Percentiles rank a stretch among this genome's conserved stretches.
phyloP scores from a whole-genome alignment of 2,797 vertebrate species.

The Mus spretus region DNA sequence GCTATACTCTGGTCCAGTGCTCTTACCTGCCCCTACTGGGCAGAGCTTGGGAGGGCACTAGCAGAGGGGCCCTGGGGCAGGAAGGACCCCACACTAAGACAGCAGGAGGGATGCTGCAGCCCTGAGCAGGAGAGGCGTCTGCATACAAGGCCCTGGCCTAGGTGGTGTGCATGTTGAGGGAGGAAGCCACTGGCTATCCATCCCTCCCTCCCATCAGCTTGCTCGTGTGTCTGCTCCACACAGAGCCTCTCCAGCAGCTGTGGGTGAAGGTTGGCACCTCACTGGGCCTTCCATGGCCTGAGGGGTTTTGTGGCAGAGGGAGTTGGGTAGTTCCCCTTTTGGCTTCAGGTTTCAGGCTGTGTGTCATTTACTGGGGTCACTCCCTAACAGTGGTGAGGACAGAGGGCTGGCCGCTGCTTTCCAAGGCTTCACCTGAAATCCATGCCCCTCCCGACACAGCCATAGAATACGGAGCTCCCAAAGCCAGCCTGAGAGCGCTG shows the following conservation, averaged over 20 bases:
- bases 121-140: background rate
- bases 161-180: background rate
- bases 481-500: conserved; percentile 23
- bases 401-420: background rate
- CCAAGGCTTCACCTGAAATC: conserved; percentile 1
- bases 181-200: background rate
- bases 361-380: background rate
- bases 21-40: background rate
- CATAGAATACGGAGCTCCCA: conserved; percentile 51
- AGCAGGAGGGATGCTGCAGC: background rate
- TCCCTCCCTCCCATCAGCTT: background rate
- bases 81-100: background rate
- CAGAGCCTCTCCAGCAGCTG: background rate
- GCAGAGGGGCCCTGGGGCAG: background rate
- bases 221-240: background rate
- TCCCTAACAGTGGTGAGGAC: background rate
- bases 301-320: background rate
- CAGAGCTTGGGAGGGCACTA: background rate
- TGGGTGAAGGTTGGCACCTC: background rate
- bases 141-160: background rate
- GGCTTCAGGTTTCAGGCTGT: background rate
- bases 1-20: background rate
- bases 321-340: background rate
- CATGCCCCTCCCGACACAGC: background rate
- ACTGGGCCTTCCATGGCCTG: background rate